phyloP scores from a whole-genome alignment of 1,140 invertebrate genomes.

The Drosophila bocqueti region DNA sequence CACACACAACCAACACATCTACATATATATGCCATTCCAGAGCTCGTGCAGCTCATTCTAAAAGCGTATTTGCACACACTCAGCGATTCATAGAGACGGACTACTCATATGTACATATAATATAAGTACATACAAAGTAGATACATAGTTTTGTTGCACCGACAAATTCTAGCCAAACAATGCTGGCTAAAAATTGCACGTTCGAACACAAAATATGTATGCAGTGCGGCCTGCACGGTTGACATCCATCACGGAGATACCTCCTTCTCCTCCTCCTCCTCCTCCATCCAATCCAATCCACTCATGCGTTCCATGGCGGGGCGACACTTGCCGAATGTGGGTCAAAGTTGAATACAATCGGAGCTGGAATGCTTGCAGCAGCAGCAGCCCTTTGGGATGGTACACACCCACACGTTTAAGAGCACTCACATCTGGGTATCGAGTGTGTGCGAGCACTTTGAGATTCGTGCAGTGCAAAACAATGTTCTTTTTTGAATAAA shows the following conservation, averaged over 20 bases:
- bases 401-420: constrained; percentile 19
- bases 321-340: constrained; percentile 40
- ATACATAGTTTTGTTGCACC: constrained; percentile 8
- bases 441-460: constrained; percentile 12
- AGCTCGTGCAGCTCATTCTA: constrained; percentile 35
- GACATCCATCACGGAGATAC: constrained; percentile 14
- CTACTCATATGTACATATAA: constrained; percentile 4
- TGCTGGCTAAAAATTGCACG: constrained; percentile 53
- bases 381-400: constrained; percentile 6
- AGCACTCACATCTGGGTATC: constrained; percentile 7
- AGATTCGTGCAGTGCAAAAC: not conserved
- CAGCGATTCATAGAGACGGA: constrained; percentile 19
- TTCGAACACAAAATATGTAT: constrained; percentile 31
- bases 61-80: constrained; percentile 41
- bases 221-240: constrained; percentile 10
- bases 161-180: constrained; percentile 50
- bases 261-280: not conserved
- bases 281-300: constrained; percentile 1
- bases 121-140: not conserved
- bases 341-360: constrained; percentile 56
- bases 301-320: constrained; percentile 21
- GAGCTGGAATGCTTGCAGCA: constrained; percentile 13
- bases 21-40: constrained; percentile 25
- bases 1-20: not conserved
- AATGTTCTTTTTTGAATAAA: constrained; percentile 9